Conservation (phyloP, 2,888 invertebrate species). For the Macrophya alboannulata region DNA sequence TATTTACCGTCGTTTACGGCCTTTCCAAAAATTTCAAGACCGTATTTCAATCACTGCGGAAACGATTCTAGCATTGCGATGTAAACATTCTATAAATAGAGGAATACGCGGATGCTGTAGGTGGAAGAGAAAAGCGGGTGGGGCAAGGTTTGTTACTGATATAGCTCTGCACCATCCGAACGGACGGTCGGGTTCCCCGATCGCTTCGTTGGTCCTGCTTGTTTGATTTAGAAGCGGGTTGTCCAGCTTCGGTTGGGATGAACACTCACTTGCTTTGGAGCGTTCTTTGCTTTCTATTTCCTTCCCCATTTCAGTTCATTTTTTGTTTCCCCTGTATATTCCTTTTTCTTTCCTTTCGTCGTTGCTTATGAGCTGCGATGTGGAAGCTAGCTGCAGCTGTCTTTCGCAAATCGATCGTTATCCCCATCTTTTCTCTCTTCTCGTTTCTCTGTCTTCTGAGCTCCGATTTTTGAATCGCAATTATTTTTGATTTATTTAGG, state of each 20-base stretch:
- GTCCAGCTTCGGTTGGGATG: conserved; percentile 29
- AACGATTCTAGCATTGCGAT: conserved; percentile 48
- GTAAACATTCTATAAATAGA: conserved; percentile 52
- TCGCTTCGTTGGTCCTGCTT: conserved; percentile 36
- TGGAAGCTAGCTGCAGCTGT: no score
- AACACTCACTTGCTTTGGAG: conserved; percentile 13
- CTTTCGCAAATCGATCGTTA: not conserved
- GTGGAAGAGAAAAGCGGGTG: conserved; percentile 34
- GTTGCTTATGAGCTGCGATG: no score
- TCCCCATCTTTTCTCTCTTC: not conserved
- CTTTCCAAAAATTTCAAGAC: conserved; percentile 38
- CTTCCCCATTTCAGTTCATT: conserved; percentile 8
- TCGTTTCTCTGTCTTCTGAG: not conserved
- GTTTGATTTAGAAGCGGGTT: conserved; percentile 49
- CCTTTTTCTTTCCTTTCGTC: not conserved
- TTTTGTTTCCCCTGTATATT: not conserved
- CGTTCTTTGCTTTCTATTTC: not conserved
- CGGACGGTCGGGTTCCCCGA: conserved; percentile 28
- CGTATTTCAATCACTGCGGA: conserved; percentile 53
- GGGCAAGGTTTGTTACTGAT: conserved; percentile 54
- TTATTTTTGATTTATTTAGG: not conserved
- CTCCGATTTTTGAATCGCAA: not conserved
- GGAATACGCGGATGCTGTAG: conserved; percentile 46
- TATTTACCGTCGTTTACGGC: conserved; percentile 35
- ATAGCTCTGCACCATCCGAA: conserved; percentile 27